phyloP scores from a whole-genome alignment of 2,113 vertebrate species.

The Bombycilla garrulus region DNA sequence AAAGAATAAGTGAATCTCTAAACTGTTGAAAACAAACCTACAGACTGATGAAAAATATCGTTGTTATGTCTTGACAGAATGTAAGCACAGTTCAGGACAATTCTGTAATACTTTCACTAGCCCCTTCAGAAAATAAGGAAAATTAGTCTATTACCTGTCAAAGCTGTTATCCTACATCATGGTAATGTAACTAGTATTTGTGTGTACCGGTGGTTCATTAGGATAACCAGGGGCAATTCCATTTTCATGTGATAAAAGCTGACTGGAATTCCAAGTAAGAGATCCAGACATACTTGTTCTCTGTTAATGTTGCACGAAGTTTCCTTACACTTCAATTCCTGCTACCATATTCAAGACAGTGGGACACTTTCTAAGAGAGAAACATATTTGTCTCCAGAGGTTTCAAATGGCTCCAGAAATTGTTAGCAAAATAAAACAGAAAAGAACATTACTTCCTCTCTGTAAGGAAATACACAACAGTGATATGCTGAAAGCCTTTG shows the following conservation, averaged over 20 bases:
- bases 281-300: not conserved
- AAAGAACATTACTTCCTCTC: not conserved
- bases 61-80: not conserved
- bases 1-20: not conserved
- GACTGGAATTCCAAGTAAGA: not conserved
- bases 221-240: not conserved
- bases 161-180: rapidly evolving
- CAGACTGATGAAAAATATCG: not conserved
- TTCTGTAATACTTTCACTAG: not conserved
- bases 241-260: not conserved
- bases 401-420: not conserved
- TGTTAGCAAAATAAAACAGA: not conserved
- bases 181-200: not conserved
- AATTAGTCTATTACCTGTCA: not conserved
- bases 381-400: not conserved
- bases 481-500: not conserved
- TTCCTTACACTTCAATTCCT: not conserved
- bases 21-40: not conserved
- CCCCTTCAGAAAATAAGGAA: not conserved
- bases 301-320: not conserved
- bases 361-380: not conserved
- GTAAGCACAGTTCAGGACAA: not conserved
- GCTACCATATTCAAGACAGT: not conserved
- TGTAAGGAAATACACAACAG: not conserved
- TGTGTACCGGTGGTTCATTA: not conserved